phyloP scores from a whole-genome alignment of 2,113 vertebrate species.

The Clarias gariepinus region DNA sequence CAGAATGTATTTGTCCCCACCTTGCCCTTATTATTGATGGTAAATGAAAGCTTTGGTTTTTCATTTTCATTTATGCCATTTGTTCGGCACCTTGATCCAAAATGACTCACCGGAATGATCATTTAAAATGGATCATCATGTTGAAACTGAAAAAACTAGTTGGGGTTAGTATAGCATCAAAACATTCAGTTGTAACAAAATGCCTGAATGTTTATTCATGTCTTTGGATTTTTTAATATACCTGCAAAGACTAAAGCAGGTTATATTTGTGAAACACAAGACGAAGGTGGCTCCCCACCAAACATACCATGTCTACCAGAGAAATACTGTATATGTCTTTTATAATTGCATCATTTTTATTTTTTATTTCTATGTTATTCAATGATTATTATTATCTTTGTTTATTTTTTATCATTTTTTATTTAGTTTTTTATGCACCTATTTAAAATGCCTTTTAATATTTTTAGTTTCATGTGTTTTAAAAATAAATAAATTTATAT shows the following conservation, averaged over 20 bases:
- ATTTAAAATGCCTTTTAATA: too few relatives aligned
- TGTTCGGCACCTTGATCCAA: neutral
- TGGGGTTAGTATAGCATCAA: neutral
- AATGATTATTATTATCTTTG: too few relatives aligned
- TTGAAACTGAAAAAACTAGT: neutral
- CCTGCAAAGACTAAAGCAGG: neutral
- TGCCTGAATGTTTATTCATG: neutral
- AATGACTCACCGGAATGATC: neutral
- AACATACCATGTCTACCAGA: neutral
- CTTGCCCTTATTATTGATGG: neutral
- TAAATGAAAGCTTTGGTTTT: neutral
- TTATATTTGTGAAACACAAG: neutral
- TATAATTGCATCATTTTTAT: too few relatives aligned
- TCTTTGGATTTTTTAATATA: neutral
- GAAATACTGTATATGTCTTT: too few relatives aligned
- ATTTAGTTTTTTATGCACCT: too few relatives aligned
- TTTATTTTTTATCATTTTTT: too few relatives aligned
- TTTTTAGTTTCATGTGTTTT: too few relatives aligned
- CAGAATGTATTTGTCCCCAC: neutral
- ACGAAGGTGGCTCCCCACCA: neutral
- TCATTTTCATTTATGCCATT: neutral
- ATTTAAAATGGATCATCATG: neutral
- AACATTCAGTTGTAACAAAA: neutral
- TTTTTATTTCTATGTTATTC: too few relatives aligned
- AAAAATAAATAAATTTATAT: too few relatives aligned